phyloP scores from a whole-genome alignment of 1,140 invertebrate genomes.

The Charaxes varanes region DNA sequence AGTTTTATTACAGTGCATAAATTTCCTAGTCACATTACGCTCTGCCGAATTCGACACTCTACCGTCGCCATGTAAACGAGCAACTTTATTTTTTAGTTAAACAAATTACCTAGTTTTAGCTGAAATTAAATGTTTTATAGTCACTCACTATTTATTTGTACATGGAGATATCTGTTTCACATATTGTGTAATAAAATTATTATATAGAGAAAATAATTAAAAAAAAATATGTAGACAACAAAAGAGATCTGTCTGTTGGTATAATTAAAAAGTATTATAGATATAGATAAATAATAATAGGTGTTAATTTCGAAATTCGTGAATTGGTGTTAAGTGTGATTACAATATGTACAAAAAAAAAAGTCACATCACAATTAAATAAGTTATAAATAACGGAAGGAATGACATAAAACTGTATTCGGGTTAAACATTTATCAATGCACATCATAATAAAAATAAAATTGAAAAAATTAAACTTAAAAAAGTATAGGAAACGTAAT shows the following conservation, averaged over 20 bases:
- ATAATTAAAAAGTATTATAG: conserved; percentile 39
- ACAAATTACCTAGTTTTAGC: conserved; percentile 40
- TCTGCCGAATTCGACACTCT: not conserved
- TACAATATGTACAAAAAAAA: conserved; percentile 32
- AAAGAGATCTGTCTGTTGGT: conserved; percentile 56
- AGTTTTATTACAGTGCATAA: too few relatives aligned
- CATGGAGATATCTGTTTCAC: conserved; percentile 37
- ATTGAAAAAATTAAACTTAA: too few relatives aligned
- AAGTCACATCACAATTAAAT: too few relatives aligned
- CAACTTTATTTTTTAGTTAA: conserved; percentile 37
- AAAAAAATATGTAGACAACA: conserved; percentile 38
- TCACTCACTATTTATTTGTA: conserved; percentile 59
- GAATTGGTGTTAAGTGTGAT: conserved; percentile 33
- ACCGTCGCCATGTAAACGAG: conserved; percentile 10
- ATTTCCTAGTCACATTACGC: not conserved
- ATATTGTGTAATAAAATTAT: conserved; percentile 32
- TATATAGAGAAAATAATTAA: conserved; percentile 32
- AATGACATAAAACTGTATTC: too few relatives aligned
- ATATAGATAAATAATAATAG: conserved; percentile 40
- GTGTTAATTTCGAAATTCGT: conserved; percentile 39
- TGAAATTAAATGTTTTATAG: conserved; percentile 47
- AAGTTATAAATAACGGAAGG: too few relatives aligned
- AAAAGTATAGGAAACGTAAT: too few relatives aligned
- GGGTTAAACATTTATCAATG: too few relatives aligned
- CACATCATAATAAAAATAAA: too few relatives aligned